Conservation (phyloP, 2,113 vertebrate species). For the Dicerorhinus sumatrensis region DNA sequence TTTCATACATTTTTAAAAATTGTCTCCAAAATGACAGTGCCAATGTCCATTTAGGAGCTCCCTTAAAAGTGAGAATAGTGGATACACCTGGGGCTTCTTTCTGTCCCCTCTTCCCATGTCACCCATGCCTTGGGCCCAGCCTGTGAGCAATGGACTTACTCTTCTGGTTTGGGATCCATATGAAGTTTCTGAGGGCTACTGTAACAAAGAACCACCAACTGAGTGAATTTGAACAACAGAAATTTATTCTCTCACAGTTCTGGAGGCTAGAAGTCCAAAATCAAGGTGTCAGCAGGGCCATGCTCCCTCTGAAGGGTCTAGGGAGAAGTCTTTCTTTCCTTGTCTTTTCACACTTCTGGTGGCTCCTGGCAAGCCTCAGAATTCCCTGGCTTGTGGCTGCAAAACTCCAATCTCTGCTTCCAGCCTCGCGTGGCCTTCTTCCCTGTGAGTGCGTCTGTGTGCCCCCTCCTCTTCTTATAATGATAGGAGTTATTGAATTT, state of each 20-base stretch:
- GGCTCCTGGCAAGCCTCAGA: neutral
- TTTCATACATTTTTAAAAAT: neutral
- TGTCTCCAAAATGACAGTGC: neutral
- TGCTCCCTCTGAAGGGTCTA: neutral
- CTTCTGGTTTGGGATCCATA: neutral
- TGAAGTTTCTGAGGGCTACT: neutral
- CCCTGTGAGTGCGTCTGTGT: rapidly evolving
- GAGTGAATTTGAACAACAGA: neutral
- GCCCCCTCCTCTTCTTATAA: neutral
- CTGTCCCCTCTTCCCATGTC: neutral
- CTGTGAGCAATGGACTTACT: neutral
- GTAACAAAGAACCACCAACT: neutral
- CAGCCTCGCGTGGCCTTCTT: neutral
- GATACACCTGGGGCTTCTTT: neutral
- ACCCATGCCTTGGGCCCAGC: neutral
- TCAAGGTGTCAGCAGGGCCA: neutral
- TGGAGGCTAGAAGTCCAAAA: neutral
- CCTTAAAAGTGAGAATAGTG: neutral
- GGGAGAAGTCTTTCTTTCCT: neutral
- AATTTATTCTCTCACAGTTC: neutral
- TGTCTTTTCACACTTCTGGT: neutral
- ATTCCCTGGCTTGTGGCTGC: neutral
- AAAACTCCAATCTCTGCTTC: neutral
- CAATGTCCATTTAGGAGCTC: neutral
- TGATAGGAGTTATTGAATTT: neutral